phyloP scores from a whole-genome alignment of 2,113 vertebrate genomes.

The Mungos mungo region DNA sequence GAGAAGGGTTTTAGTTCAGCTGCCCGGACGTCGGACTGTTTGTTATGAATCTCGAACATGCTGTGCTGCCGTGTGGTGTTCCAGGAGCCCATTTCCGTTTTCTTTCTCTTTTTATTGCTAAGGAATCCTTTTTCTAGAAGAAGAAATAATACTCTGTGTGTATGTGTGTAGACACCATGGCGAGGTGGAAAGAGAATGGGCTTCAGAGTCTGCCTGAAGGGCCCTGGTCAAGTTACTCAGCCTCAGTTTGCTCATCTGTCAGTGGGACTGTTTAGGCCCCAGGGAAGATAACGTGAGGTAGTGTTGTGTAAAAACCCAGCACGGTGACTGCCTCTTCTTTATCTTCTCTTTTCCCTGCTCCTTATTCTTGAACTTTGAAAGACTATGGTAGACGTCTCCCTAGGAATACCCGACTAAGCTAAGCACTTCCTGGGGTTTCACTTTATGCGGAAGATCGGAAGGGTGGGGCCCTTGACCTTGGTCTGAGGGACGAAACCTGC shows the following conservation, averaged over 20 bases:
- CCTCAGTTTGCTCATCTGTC: neutral
- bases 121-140: neutral
- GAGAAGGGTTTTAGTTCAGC: neutral
- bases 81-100: neutral
- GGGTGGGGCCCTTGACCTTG: neutral
- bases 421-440: neutral
- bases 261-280: neutral
- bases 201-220: neutral
- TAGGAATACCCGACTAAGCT: neutral
- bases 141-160: neutral
- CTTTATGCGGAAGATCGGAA: neutral
- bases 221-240: neutral
- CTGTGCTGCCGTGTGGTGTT: neutral
- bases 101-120: neutral
- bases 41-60: accelerated
- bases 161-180: neutral
- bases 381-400: neutral
- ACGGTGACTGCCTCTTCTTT: neutral
- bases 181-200: neutral
- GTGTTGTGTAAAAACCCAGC: neutral
- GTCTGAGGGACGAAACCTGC: neutral
- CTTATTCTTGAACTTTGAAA: neutral
- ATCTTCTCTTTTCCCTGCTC: neutral
- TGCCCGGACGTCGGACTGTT: neutral
- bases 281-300: neutral